These are phyloP conservation scores for Apodemus agrarius DNA, from an alignment of 2,797 vertebrate genomes.

Conservation along the genomic window DNA sequence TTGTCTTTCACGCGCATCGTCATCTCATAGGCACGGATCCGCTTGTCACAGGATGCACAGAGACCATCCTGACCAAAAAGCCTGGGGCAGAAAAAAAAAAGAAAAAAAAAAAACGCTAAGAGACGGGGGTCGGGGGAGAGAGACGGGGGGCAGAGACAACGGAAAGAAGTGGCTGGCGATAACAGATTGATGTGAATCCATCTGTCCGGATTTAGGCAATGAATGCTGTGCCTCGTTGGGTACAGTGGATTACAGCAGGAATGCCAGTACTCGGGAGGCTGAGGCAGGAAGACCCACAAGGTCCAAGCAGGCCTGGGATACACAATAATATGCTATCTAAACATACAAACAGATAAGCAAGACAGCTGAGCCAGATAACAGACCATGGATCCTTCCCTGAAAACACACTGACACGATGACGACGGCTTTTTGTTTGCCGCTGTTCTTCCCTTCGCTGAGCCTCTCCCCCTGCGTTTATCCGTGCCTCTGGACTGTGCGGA, in stretches of 20 bases:
- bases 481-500: neutral
- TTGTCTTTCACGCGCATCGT: constrained; percentile 99
- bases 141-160: neutral
- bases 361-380: too few relatives aligned
- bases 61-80: constrained; percentile 98
- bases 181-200: neutral
- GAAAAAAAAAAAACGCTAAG: constrained; percentile 59
- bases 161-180: neutral
- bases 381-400: neutral
- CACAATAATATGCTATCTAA: neutral
- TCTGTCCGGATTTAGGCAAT: neutral
- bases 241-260: neutral
- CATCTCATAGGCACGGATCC: constrained; percentile 99
- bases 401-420: neutral
- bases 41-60: constrained; percentile 97
- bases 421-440: neutral
- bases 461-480: neutral
- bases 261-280: neutral
- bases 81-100: constrained; percentile 81
- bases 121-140: too few relatives aligned
- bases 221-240: neutral
- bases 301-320: too few relatives aligned
- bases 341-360: neutral
- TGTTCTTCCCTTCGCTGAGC: neutral
- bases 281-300: neutral